Conservation (phyloP, 2,113 vertebrate genomes). For the Peucedramus taeniatus region DNA sequence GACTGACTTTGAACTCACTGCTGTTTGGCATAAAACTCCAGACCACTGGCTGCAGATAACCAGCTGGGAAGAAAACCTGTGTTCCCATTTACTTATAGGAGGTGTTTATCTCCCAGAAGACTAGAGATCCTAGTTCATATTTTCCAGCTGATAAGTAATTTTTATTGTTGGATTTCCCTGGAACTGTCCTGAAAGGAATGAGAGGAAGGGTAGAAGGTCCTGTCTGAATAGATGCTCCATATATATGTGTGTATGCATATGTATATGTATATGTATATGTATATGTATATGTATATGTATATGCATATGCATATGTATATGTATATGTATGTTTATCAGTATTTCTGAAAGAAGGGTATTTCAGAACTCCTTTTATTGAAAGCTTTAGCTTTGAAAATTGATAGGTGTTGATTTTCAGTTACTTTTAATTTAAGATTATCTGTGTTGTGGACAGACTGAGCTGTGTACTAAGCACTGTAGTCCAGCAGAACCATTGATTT, state of each 20-base stretch:
- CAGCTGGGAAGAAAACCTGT: background rate
- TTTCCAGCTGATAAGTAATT: background rate
- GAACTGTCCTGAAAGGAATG: background rate
- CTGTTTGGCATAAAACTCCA: background rate
- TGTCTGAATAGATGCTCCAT: background rate
- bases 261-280: accelerated
- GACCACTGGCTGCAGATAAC: background rate
- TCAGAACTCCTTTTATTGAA: background rate
- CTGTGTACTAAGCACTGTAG: background rate
- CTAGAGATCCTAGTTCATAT: background rate
- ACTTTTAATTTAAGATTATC: background rate
- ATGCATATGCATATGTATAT: accelerated
- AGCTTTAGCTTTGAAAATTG: background rate
- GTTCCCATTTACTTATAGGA: background rate
- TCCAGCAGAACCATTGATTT: background rate
- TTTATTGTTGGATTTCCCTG: background rate
- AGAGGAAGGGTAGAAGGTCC: background rate
- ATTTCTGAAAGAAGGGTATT: background rate
- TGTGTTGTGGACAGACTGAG: background rate
- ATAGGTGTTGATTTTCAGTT: background rate
- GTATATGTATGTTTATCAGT: background rate
- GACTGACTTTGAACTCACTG: background rate
- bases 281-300: too few species aligned
- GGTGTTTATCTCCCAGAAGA: background rate
- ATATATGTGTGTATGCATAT: background rate